phyloP scores from a whole-genome alignment of 2,797 vertebrate genomes.

The Chiroxiphia lanceolata region DNA sequence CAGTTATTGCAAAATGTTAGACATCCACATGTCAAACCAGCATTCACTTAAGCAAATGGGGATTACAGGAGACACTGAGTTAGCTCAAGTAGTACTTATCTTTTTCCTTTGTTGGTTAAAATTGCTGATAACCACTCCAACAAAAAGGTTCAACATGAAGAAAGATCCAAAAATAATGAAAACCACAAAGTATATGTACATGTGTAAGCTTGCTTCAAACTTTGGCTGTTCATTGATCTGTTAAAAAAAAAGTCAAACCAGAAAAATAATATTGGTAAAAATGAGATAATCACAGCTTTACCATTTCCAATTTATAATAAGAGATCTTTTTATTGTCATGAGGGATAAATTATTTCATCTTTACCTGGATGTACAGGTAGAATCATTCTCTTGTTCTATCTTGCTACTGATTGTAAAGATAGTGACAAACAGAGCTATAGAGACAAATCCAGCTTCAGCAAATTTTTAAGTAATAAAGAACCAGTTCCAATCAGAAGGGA shows the following conservation, averaged over 20 bases:
- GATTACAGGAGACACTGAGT: neutral
- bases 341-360: neutral
- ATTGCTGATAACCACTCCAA: constrained; percentile 81
- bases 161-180: constrained; percentile 82
- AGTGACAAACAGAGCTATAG: neutral
- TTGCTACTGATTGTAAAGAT: neutral
- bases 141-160: constrained; percentile 81
- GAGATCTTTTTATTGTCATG: neutral
- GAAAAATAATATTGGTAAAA: neutral
- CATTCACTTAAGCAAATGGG: neutral
- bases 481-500: neutral
- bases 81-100: constrained; percentile 70
- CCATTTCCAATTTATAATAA: neutral
- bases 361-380: neutral
- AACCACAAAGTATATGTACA: constrained; percentile 73
- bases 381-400: neutral
- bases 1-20: neutral
- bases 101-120: constrained; percentile 81
- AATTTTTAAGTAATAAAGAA: neutral
- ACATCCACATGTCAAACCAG: neutral
- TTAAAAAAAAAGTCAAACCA: neutral
- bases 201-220: constrained; percentile 51
- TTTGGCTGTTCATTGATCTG: neutral
- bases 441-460: neutral
- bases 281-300: neutral